phyloP scores from a whole-genome alignment of 2,888 invertebrate species.

The Scaptomyza parva region DNA sequence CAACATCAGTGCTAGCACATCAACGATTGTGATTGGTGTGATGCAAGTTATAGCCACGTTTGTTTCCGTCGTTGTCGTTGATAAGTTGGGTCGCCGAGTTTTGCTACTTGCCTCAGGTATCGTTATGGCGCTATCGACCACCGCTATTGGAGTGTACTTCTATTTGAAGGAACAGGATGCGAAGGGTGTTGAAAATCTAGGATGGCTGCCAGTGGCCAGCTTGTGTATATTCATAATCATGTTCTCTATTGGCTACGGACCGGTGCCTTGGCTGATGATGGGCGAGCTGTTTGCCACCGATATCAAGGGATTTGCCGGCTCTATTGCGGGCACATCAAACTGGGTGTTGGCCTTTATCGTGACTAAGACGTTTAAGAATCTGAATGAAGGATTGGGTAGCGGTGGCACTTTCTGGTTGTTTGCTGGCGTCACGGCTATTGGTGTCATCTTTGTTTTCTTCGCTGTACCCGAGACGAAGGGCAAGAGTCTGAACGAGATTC shows the following conservation, averaged over 20 bases:
- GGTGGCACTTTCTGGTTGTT: constrained; percentile 92
- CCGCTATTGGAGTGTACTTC: constrained; percentile 91
- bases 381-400: constrained; percentile 86
- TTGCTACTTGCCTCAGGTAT: constrained; percentile 90
- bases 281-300: constrained; percentile 93
- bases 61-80: constrained; percentile 91
- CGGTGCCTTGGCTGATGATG: constrained; percentile 91
- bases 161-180: constrained; percentile 81
- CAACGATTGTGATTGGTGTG: constrained; percentile 92
- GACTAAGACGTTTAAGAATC: constrained; percentile 89
- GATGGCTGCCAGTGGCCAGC: constrained; percentile 91
- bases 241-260: constrained; percentile 94
- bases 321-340: constrained; percentile 92
- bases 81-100: constrained; percentile 91
- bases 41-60: constrained; percentile 91
- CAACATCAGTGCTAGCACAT: constrained; percentile 86
- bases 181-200: constrained; percentile 86
- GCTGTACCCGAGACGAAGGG: constrained; percentile 87
- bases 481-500: constrained; percentile 84
- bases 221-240: constrained; percentile 91
- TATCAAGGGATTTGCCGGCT: constrained; percentile 91
- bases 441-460: constrained; percentile 89
- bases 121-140: constrained; percentile 89
- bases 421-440: constrained; percentile 88
- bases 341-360: constrained; percentile 93